Evolutionary conservation across 2,113 vertebrate genomes (phyloP), one percentile per base, ranked within the genome.

Genomic region (Taxidea taxus): DNA sequence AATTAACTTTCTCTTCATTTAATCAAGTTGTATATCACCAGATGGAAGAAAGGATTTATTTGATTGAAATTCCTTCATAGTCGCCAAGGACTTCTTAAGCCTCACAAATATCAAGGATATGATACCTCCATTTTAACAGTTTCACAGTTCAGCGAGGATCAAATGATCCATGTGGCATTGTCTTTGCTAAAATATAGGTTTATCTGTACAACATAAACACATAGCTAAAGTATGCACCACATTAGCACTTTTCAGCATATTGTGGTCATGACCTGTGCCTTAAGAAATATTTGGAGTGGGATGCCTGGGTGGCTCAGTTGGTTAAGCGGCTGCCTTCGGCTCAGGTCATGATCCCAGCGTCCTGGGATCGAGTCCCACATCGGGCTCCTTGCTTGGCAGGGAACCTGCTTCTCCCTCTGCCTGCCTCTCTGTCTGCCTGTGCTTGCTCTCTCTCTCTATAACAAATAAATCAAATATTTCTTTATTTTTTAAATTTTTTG

Each of bases 1-100:
- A 94, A 97, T 96, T 91, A 96, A n/a, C 34, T 82, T 87, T 98
- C 89, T 94, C 78, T 94, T 97, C 39, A 91, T 96, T 96, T 97
- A 94, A 97, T 90, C 51, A 95, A 86, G 95, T 97, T 94, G 4
- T 86, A 80, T 92, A 91, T 97, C 88, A 97, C 72, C 85, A 96
- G 77, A 91, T 95, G 91, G 95, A 97, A 97, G 93, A 88, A 75
- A 23, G 47, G 39, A 93, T 89, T 97, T 96, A 94, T 95, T 96
- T 95, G 86, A 97, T 62, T 89, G 44, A 88, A 93, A 23, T 83
- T 81, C 91, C 95, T 97, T 95, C 74, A 72, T 66, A 96, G 84
- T 94, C 83, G 96, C 23, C 77, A 97, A 96, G 95, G 89, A 58
- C 70, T 88, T 78, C 16, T 87, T 82, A 82, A 83, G 44, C 94